A percentile compares a stretch with the other conserved stretches of the same genome.
phyloP scores from a whole-genome alignment of 2,888 invertebrate species.

The Mythimna albipuncta region DNA sequence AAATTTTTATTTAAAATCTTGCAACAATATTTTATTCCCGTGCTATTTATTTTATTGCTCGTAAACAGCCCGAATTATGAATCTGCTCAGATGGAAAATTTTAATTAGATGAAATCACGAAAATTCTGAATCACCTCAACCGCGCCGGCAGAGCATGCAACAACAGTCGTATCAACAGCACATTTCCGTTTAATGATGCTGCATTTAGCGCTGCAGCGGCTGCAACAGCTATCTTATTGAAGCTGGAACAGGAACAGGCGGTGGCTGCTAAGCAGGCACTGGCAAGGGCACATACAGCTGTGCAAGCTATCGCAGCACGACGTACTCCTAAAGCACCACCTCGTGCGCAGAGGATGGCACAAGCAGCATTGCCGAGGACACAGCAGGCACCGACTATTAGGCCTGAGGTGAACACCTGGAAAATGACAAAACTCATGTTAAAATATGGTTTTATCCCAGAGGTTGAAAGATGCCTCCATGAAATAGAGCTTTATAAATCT shows the following conservation, averaged over 20 bases:
- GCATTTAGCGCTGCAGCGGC: constrained; percentile 85
- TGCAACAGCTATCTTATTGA: constrained; percentile 80
- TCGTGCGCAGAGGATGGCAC: constrained; percentile 79
- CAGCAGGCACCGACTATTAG: constrained; percentile 86
- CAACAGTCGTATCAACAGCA: constrained; percentile 81
- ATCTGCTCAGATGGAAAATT: background rate
- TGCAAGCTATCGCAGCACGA: constrained; percentile 81
- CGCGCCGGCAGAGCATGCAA: constrained; percentile 85
- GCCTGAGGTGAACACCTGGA: constrained; percentile 85
- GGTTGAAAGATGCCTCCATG: background rate
- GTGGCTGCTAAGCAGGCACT: constrained; percentile 81
- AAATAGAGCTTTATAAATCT: too few species aligned
- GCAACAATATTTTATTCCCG: background rate
- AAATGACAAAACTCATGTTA: background rate
- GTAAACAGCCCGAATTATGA: background rate
- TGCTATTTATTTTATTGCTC: background rate
- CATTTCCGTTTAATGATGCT: constrained; percentile 86
- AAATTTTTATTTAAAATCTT: background rate
- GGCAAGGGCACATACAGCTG: constrained; percentile 81
- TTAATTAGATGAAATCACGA: background rate
- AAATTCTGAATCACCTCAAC: constrained; percentile 74
- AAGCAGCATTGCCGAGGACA: constrained; percentile 83
- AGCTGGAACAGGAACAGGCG: constrained; percentile 80
- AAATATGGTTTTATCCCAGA: background rate
- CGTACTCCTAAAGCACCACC: constrained; percentile 83